Conservation (phyloP, 2,113 vertebrate species). For the Isurus oxyrinchus region DNA sequence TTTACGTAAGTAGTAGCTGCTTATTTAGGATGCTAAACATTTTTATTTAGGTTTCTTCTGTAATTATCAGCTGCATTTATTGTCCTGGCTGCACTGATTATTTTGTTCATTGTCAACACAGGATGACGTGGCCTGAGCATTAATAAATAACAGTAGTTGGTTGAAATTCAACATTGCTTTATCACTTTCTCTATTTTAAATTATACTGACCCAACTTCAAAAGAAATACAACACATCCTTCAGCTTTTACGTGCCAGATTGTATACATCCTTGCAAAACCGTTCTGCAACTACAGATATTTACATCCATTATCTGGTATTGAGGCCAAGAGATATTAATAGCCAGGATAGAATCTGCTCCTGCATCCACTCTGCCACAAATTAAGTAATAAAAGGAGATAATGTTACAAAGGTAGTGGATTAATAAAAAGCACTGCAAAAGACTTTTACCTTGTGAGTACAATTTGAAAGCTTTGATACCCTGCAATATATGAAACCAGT, state of each 20-base stretch:
- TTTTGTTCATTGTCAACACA: background rate
- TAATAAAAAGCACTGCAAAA: background rate
- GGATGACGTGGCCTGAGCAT: too few species aligned
- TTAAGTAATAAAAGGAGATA: background rate
- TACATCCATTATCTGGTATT: background rate
- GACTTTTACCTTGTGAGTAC: constrained; percentile 62
- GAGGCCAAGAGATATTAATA: background rate
- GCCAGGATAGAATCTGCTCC: background rate
- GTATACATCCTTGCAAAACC: background rate
- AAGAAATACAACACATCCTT: background rate
- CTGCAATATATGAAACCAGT: constrained; percentile 68
- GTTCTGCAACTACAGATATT: background rate
- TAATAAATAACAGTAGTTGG: background rate
- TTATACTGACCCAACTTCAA: background rate
- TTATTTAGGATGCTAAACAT: background rate
- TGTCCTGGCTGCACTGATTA: background rate
- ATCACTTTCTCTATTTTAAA: background rate
- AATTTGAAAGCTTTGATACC: constrained; percentile 73
- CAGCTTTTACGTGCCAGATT: background rate
- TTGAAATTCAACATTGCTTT: background rate
- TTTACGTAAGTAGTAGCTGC: background rate
- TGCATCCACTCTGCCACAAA: background rate
- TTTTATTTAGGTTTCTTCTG: background rate
- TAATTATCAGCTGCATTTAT: background rate
- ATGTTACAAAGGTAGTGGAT: background rate